A percentile compares a stretch with the other conserved stretches of the same genome.
These are phyloP conservation scores for Trinorchestia longiramus DNA, from an alignment of 1,140 invertebrate species.

Conservation along the genomic window DNA sequence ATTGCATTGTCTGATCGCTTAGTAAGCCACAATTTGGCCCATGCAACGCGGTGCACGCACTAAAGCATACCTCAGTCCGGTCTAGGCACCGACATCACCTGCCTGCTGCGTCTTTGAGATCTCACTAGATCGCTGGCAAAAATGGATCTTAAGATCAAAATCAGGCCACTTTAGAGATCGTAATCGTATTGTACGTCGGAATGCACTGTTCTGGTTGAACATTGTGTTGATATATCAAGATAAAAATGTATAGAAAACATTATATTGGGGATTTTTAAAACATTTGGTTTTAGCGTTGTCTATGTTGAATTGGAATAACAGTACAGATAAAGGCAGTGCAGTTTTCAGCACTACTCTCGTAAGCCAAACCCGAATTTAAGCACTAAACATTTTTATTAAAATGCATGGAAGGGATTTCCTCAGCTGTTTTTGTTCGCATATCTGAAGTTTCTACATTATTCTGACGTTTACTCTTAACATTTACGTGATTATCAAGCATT, in stretches of 20 bases:
- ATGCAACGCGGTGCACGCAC: not conserved
- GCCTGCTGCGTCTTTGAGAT: not conserved
- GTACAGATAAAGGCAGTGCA: not conserved
- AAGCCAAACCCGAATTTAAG: not conserved
- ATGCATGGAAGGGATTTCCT: not conserved
- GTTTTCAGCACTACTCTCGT: not conserved
- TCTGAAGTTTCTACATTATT: too few relatives aligned
- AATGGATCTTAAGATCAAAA: not conserved
- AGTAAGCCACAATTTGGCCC: not conserved
- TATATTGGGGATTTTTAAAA: not conserved
- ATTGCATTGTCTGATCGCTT: not conserved
- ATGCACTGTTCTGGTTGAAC: not conserved
- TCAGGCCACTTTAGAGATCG: not conserved
- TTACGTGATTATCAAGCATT: too few relatives aligned
- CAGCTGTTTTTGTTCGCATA: too few relatives aligned
- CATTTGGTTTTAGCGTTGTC: not conserved
- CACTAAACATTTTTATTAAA: not conserved
- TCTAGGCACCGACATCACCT: too few relatives aligned
- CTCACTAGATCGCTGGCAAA: not conserved
- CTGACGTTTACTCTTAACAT: too few relatives aligned
- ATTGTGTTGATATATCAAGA: not conserved
- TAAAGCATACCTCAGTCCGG: not conserved
- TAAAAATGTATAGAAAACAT: not conserved
- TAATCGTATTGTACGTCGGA: not conserved
- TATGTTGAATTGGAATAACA: not conserved